phyloP scores from a whole-genome alignment of 2,888 invertebrate species.

The Drosophila dives region DNA sequence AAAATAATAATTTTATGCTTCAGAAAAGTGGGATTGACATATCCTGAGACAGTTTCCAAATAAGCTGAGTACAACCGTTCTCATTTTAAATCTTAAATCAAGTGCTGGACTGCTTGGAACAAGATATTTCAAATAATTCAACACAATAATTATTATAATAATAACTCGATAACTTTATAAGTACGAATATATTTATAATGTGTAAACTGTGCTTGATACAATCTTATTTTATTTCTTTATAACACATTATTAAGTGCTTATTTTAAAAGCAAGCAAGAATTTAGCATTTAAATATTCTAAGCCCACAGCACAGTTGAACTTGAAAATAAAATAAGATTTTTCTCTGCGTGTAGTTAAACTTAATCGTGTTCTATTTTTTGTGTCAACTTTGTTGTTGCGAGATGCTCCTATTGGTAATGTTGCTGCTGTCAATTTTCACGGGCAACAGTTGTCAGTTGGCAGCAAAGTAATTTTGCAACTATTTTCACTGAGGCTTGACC shows the following conservation, averaged over 20 bases:
- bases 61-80: background rate
- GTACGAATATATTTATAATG: background rate
- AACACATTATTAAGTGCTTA: background rate
- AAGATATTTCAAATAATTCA: background rate
- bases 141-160: too few relatives aligned
- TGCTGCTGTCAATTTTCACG: slow-evolving; percentile 36
- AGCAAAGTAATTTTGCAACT: slow-evolving; percentile 38
- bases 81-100: background rate
- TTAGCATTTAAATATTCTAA: background rate
- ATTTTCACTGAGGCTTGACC: slow-evolving; percentile 57
- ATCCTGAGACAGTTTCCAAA: background rate
- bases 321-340: background rate
- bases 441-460: slow-evolving; percentile 49
- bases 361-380: background rate
- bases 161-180: background rate
- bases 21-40: background rate
- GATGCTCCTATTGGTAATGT: background rate
- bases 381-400: background rate
- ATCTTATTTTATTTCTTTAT: background rate
- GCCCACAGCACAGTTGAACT: background rate
- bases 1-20: background rate
- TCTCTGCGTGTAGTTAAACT: slow-evolving; percentile 1
- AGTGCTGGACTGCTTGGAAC: background rate
- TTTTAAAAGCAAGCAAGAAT: background rate
- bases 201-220: background rate